Evolutionary conservation across 2,113 vertebrate species (phyloP).

Genomic region (Dasyprocta punctata): DNA sequence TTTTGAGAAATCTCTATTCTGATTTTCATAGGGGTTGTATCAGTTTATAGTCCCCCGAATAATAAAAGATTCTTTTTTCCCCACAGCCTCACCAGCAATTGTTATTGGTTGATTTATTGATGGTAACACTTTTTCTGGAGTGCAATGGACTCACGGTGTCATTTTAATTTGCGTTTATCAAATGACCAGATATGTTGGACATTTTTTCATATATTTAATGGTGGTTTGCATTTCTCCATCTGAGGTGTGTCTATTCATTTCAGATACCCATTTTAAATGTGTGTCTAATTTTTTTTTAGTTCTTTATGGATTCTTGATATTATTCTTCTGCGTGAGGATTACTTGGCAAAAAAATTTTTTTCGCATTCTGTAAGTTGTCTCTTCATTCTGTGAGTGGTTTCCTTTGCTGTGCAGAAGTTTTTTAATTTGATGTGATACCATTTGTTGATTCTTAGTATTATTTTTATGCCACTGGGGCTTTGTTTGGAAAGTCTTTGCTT

Average conservation of each 20-base stretch:
- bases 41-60: neutral
- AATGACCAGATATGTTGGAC: neutral
- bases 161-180: neutral
- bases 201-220: neutral
- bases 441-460: neutral
- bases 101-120: neutral
- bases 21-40: neutral
- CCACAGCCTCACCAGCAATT: neutral
- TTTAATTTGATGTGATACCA: neutral
- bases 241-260: neutral
- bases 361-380: neutral
- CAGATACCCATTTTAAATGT: neutral
- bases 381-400: neutral
- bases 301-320: neutral
- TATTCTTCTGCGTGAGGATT: neutral
- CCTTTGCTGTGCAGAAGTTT: neutral
- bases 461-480: neutral
- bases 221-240: neutral
- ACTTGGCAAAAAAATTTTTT: neutral
- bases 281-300: neutral
- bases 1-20: neutral
- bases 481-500: neutral
- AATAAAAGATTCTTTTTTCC: neutral
- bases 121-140: neutral
- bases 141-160: neutral